Conservation (phyloP, 2,888 invertebrate species). For the Neuroscelio doddi region DNA sequence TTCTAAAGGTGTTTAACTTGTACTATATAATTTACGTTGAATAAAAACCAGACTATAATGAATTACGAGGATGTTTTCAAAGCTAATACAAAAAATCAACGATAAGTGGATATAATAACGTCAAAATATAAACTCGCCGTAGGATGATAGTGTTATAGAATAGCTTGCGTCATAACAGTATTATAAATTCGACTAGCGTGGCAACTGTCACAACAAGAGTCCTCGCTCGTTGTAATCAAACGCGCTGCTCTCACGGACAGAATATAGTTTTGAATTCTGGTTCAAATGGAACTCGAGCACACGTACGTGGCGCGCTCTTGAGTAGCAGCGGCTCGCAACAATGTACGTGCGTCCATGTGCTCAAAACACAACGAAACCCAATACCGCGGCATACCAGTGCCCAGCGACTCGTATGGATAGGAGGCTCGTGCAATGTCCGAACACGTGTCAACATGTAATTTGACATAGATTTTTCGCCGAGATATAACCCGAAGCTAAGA, state of each 20-base stretch:
- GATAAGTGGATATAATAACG: slow-evolving; percentile 43
- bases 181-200: slow-evolving; percentile 61
- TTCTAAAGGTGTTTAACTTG: no score
- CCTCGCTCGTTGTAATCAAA: slow-evolving; percentile 54
- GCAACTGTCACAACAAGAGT: slow-evolving; percentile 63
- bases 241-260: slow-evolving; percentile 45
- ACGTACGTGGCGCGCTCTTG: slow-evolving; percentile 35
- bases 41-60: no score
- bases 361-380: slow-evolving; percentile 62
- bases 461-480: slow-evolving; percentile 67
- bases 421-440: slow-evolving; percentile 55
- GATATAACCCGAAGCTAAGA: slow-evolving; percentile 54
- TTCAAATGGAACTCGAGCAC: slow-evolving; percentile 52
- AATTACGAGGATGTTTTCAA: no score
- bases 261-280: slow-evolving; percentile 60
- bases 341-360: slow-evolving; percentile 37
- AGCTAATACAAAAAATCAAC: slow-evolving; percentile 33
- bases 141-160: no score
- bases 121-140: slow-evolving; percentile 14
- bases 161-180: slow-evolving; percentile 44
- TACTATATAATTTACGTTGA: no score
- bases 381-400: slow-evolving; percentile 62
- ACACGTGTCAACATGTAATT: slow-evolving; percentile 68
- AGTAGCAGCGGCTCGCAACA: slow-evolving; percentile 9
- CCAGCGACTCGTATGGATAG: slow-evolving; percentile 49